These are phyloP conservation scores for Campopleginae sp. DNA, from an alignment of 2,888 invertebrate genomes.

Conservation along the genomic window DNA sequence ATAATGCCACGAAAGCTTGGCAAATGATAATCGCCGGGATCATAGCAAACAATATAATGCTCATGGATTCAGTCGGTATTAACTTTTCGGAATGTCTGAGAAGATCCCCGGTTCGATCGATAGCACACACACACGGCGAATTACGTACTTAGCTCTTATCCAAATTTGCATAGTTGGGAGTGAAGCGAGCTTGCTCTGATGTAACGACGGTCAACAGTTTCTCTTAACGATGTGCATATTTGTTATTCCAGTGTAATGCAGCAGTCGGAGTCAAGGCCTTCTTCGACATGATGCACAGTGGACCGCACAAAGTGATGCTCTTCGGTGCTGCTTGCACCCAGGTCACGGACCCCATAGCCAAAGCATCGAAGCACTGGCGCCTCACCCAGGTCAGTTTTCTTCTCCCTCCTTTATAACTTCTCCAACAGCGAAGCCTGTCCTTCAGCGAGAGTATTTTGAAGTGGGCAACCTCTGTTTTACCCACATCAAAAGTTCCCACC, in stretches of 20 bases:
- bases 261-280: slow-evolving; percentile 97
- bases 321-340: slow-evolving; percentile 98
- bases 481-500: slow-evolving; percentile 6
- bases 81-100: neutral
- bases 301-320: slow-evolving; percentile 96
- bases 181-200: neutral
- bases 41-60: too few relatives aligned
- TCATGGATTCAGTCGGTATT: too few relatives aligned
- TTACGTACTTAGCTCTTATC: neutral
- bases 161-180: slow-evolving; percentile 31
- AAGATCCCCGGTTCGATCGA: neutral
- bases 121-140: neutral
- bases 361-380: slow-evolving; percentile 98
- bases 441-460: neutral
- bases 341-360: slow-evolving; percentile 98
- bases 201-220: neutral
- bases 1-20: too few relatives aligned
- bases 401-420: neutral
- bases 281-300: slow-evolving; percentile 98
- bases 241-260: slow-evolving; percentile 92
- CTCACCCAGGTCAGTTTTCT: slow-evolving; percentile 91
- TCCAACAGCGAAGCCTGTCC: slow-evolving; percentile 3
- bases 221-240: slow-evolving; percentile 6
- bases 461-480: neutral
- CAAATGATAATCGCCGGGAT: too few relatives aligned